Percentiles rank a stretch among this genome's conserved stretches.
These are phyloP conservation scores for Falco columbarius DNA, from an alignment of 2,797 vertebrate species.

Conservation along the genomic window DNA sequence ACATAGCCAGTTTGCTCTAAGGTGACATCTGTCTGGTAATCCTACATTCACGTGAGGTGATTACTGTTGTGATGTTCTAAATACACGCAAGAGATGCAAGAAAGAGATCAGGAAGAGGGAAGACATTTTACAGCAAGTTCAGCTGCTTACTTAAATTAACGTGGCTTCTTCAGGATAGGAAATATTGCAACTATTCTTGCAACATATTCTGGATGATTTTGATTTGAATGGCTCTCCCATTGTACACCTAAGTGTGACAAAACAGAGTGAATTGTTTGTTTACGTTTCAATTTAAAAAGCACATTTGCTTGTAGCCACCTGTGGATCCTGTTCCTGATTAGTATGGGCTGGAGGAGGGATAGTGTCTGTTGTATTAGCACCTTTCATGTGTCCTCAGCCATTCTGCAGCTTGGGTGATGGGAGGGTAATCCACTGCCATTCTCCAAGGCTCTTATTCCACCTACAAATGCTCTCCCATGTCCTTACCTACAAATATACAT, in stretches of 20 bases:
- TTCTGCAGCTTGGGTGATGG: not conserved
- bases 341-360: not conserved
- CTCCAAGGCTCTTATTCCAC: not conserved
- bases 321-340: not conserved
- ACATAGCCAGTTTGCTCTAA: not conserved
- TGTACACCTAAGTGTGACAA: not conserved
- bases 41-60: not conserved
- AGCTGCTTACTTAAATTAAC: not conserved
- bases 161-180: not conserved
- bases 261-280: not conserved
- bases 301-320: not conserved
- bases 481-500: not conserved
- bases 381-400: not conserved
- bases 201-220: not conserved
- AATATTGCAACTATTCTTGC: not conserved
- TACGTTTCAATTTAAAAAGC: not conserved
- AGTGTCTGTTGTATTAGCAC: not conserved
- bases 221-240: not conserved
- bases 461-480: not conserved
- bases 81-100: not conserved
- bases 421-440: not conserved
- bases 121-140: not conserved
- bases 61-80: not conserved
- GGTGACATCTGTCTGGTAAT: not conserved
- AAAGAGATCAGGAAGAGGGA: not conserved